Base-by-base conservation (phyloP, 2,797 vertebrate genomes). In the Typhlichthys eigenmanni region DNA sequence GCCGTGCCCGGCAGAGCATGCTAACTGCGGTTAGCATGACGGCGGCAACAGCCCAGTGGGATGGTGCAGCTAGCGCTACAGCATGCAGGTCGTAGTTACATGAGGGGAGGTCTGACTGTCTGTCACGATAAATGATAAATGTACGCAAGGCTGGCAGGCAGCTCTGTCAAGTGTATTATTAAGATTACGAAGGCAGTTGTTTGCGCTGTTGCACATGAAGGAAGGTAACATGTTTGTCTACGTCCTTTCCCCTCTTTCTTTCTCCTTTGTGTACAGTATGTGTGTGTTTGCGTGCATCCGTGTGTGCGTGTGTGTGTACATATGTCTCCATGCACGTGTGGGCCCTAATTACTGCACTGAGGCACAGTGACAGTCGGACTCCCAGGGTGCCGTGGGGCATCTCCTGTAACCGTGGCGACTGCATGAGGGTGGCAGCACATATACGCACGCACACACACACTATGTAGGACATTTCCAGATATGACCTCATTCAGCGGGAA, bases 291-390 rank as follows among this genome's bases (percentile, higher is more conserved):
- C 58, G 52, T 32, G 51, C 65, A 57, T 55, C 50, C 64, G 55
- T 50, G 55, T 14, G 57, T 13, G 29, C 19, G 43, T 34, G 19
- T 60, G 55, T 57, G 60, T 62, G 48, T 68, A 52, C 62, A 34
- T 61, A 34, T 70, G 64, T 65, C 24, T n/a, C 66, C 61, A 62
- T 24, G 53, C 76, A 72, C 83, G 77, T 75, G 78, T 72, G 81
- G 79, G 71, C 76, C 81, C 88, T 91, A 92, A 92, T 92, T 91
- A 92, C 85, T 69, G 81, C 80, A 80, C 72, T 85, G 85, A 91
- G 88, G 82, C 83, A 83, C 85, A 88, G 87, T 89, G 90, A 89
- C 91, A 92, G 89, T 89, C 81, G 78, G 84, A 87, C 90, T 89
- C 86, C 83, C 74, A 84, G 88, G 85, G 85, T 87, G 85, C 91